phyloP scores from a whole-genome alignment of 2,113 vertebrate species.

The Falco punctatus region DNA sequence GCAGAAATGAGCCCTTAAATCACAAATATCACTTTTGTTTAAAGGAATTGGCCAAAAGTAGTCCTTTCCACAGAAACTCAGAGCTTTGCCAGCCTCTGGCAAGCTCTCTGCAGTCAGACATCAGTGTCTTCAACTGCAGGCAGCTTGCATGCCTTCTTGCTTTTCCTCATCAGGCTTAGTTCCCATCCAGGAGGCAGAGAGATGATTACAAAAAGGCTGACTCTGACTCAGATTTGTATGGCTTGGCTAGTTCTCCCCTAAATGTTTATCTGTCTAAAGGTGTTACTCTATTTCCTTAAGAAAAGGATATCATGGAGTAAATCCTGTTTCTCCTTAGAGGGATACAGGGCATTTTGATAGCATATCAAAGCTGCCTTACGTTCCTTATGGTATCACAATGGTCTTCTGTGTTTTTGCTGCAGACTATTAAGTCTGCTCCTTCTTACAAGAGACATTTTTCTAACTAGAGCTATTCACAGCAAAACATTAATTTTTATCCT shows the following conservation, averaged over 20 bases:
- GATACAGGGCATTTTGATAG: not conserved
- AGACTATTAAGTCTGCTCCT: not conserved
- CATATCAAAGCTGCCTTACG: not conserved
- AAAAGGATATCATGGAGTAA: not conserved
- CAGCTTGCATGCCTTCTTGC: not conserved
- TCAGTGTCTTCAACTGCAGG: fast-evolving
- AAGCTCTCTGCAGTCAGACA: not conserved
- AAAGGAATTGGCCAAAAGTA: not conserved
- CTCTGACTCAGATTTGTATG: not conserved
- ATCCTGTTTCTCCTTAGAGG: not conserved
- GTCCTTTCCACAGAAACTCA: not conserved
- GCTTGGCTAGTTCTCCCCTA: not conserved
- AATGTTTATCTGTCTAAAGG: not conserved
- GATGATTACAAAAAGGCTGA: not conserved
- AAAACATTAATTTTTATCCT: slow-evolving; percentile 38
- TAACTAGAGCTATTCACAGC: not conserved
- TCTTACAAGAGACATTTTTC: not conserved
- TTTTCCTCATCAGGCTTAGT: not conserved
- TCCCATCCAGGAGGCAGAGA: not conserved
- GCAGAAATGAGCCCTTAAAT: not conserved
- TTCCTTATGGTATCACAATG: not conserved
- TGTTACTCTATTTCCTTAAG: not conserved
- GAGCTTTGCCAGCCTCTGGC: not conserved
- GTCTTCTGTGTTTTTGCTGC: not conserved
- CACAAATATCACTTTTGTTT: not conserved